A percentile compares a stretch with the other conserved stretches of the same genome.
phyloP scores from a whole-genome alignment of 2,113 vertebrate species.

The Amia ocellicauda region DNA sequence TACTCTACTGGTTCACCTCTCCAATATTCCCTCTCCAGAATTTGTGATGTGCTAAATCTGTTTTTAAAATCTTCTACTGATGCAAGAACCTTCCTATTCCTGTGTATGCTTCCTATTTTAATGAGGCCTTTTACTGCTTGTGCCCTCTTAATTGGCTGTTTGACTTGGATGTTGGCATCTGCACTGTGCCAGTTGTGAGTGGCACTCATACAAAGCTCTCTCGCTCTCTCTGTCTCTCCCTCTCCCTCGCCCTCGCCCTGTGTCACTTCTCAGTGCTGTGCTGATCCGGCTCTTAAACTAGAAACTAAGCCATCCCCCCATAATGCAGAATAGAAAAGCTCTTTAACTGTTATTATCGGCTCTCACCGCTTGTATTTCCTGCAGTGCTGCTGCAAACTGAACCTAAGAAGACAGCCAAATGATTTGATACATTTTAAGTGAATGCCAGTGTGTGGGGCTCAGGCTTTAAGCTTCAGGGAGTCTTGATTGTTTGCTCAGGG shows the following conservation, averaged over 20 bases:
- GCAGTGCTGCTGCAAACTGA: conserved; percentile 12
- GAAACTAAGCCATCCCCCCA: conserved; percentile 53
- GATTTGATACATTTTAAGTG: not conserved
- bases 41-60: no score
- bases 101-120: not conserved
- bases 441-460: not conserved
- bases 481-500: no score
- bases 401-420: not conserved
- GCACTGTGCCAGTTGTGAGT: conserved; percentile 7
- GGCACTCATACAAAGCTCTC: not conserved
- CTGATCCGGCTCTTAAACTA: conserved; percentile 55
- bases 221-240: conserved; percentile 17
- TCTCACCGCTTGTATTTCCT: conserved; percentile 14
- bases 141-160: conserved; percentile 13
- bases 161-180: not conserved
- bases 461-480: not conserved
- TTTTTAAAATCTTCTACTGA: no score
- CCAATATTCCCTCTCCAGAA: no score
- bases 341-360: conserved; percentile 54
- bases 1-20: no score
- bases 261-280: conserved; percentile 5
- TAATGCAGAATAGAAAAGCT: conserved; percentile 55
- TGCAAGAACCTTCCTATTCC: no score
- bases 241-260: not conserved
- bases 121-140: not conserved